Percentiles rank a stretch among this genome's conserved stretches.
Conservation (phyloP, 2,113 vertebrate genomes). For the Austrofundulus limnaeus region DNA sequence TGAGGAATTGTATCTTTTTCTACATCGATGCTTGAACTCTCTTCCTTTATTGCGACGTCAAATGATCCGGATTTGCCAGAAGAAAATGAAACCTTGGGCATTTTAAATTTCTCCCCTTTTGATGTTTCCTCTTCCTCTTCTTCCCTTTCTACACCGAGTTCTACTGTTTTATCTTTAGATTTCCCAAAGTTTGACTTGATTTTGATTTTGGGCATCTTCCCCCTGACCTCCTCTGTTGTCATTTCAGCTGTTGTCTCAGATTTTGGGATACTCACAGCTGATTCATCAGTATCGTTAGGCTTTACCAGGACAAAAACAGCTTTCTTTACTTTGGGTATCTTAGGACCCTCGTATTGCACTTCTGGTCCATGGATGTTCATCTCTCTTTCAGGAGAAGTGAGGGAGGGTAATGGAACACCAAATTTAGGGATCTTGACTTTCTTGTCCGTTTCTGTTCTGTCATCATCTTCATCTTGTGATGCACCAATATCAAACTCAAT, state of each 20-base stretch:
- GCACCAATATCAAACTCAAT: constrained; percentile 70
- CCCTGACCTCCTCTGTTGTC: constrained; percentile 47
- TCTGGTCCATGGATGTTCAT: constrained; percentile 55
- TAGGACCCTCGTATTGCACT: constrained; percentile 67
- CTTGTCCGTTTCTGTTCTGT: constrained; percentile 45
- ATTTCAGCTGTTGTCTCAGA: constrained; percentile 25
- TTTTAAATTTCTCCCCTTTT: constrained; percentile 62
- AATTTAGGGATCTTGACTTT: constrained; percentile 83
- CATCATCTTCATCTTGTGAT: constrained; percentile 54
- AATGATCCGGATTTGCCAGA: constrained; percentile 53
- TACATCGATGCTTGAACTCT: constrained; percentile 51
- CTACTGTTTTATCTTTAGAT: constrained; percentile 62
- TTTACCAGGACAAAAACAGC: constrained; percentile 77
- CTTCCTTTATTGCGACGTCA: constrained; percentile 42
- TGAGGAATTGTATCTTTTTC: constrained; percentile 53
- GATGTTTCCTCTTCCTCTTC: constrained; percentile 40
- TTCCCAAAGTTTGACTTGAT: constrained; percentile 72
- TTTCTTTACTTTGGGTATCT: constrained; percentile 76
- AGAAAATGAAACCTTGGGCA: constrained; percentile 79
- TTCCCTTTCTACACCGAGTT: constrained; percentile 45
- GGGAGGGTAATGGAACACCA: constrained; percentile 75
- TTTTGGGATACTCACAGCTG: constrained; percentile 20
- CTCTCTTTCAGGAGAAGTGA: constrained; percentile 54
- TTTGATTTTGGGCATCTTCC: constrained; percentile 73
- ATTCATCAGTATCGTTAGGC: constrained; percentile 53